phyloP scores from a whole-genome alignment of 2,113 vertebrate genomes.

The Aleadryas rufinucha region DNA sequence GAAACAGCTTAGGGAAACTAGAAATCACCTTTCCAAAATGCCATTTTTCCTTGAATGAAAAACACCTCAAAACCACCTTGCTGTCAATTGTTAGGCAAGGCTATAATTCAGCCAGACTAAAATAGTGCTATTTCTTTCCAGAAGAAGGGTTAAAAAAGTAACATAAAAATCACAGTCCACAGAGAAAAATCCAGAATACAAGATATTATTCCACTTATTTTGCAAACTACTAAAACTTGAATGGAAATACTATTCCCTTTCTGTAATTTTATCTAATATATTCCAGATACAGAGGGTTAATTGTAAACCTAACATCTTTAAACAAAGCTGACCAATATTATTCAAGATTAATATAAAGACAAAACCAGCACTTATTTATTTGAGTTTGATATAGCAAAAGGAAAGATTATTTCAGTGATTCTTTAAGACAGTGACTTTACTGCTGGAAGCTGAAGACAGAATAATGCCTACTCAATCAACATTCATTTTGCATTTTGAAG shows the following conservation, averaged over 20 bases:
- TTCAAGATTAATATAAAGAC: not conserved
- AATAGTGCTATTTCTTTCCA: not conserved
- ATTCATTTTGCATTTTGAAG: not conserved
- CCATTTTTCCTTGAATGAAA: not conserved
- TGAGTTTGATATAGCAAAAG: not conserved
- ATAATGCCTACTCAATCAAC: not conserved
- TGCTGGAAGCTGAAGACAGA: not conserved
- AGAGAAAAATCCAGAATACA: not conserved
- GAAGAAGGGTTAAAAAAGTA: not conserved
- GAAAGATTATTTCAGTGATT: slow-evolving; percentile 18
- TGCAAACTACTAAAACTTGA: not conserved
- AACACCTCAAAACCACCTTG: not conserved
- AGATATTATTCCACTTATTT: not conserved
- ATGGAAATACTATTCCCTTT: not conserved
- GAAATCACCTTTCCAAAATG: not conserved
- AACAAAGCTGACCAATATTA: not conserved
- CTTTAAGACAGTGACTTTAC: slow-evolving; percentile 20
- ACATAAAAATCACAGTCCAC: not conserved
- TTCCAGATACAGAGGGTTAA: not conserved
- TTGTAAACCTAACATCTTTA: not conserved
- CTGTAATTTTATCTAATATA: not conserved
- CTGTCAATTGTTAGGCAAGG: not conserved
- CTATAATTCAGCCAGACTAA: not conserved
- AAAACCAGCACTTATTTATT: not conserved
- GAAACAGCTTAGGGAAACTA: not conserved